These are phyloP conservation scores for Apotomis turbidana DNA, from an alignment of 2,888 invertebrate species.

Conservation along the genomic window DNA sequence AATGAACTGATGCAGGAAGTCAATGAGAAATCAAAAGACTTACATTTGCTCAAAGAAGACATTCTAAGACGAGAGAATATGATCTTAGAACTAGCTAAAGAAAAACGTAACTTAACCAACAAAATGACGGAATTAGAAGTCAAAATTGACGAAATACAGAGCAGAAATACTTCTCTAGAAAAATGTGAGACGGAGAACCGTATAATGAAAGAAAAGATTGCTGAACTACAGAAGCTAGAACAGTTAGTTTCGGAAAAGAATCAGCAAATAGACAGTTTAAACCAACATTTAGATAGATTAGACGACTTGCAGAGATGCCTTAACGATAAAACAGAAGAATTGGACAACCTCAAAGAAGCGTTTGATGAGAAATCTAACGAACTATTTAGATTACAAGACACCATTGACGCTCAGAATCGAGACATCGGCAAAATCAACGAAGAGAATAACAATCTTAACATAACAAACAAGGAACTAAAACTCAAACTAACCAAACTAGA, in stretches of 20 bases:
- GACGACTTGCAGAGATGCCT: slow-evolving; percentile 79
- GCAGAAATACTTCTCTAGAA: slow-evolving; percentile 67
- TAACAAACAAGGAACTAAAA: slow-evolving; percentile 69
- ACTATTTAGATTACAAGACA: slow-evolving; percentile 71
- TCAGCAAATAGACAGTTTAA: slow-evolving; percentile 79
- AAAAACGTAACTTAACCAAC: slow-evolving; percentile 81
- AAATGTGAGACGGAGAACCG: slow-evolving; percentile 72
- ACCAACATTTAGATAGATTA: slow-evolving; percentile 76
- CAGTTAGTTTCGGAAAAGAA: slow-evolving; percentile 83
- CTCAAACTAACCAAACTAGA: slow-evolving; percentile 71
- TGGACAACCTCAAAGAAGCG: slow-evolving; percentile 75
- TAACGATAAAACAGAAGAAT: slow-evolving; percentile 77
- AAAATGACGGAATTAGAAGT: slow-evolving; percentile 78
- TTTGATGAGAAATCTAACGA: slow-evolving; percentile 76
- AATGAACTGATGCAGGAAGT: slow-evolving; percentile 83
- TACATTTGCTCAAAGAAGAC: slow-evolving; percentile 82
- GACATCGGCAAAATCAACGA: slow-evolving; percentile 72
- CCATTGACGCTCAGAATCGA: slow-evolving; percentile 63
- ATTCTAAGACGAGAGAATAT: slow-evolving; percentile 83
- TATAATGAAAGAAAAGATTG: slow-evolving; percentile 77
- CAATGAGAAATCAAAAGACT: slow-evolving; percentile 79
- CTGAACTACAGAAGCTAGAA: slow-evolving; percentile 78
- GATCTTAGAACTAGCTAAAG: slow-evolving; percentile 83
- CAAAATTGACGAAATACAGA: slow-evolving; percentile 77
- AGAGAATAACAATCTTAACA: slow-evolving; percentile 70